Evolutionary conservation across 2,113 vertebrate species (phyloP).

Genomic region (Podiceps cristatus): DNA sequence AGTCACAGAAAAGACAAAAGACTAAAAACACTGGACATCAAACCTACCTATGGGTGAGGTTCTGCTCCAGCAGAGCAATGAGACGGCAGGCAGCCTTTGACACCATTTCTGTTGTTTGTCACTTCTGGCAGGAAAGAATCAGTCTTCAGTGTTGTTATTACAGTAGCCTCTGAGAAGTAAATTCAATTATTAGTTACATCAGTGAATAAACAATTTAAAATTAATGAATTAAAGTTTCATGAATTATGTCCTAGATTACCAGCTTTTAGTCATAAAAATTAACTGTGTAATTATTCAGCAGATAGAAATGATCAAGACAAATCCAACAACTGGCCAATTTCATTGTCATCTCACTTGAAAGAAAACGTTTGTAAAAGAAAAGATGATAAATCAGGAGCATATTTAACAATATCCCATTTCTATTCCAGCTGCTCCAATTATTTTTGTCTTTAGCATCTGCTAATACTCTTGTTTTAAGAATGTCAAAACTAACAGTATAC

Average conservation of each 20-base stretch:
- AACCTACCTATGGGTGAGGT: neutral
- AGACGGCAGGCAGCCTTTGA: neutral
- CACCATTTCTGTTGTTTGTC: neutral
- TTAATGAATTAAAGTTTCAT: neutral
- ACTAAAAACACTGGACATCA: neutral
- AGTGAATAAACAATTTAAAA: neutral
- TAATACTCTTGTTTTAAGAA: neutral
- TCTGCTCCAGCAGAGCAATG: neutral
- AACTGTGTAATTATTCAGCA: neutral
- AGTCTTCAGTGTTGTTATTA: neutral
- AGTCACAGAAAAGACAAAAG: neutral
- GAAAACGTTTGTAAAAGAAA: neutral
- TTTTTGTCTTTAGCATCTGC: constrained; percentile 11
- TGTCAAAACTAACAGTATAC: neutral
- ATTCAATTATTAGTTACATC: neutral
- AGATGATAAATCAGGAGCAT: neutral
- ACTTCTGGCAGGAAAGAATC: neutral
- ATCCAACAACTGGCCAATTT: neutral
- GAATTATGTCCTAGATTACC: neutral
- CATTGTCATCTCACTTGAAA: neutral
- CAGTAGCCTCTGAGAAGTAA: neutral
- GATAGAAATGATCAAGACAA: neutral
- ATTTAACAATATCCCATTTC: neutral
- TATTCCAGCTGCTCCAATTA: constrained; percentile 22
- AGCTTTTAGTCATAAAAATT: constrained; percentile 11